Base-by-base conservation (phyloP, 2,113 vertebrate species). In the Mola mola region DNA sequence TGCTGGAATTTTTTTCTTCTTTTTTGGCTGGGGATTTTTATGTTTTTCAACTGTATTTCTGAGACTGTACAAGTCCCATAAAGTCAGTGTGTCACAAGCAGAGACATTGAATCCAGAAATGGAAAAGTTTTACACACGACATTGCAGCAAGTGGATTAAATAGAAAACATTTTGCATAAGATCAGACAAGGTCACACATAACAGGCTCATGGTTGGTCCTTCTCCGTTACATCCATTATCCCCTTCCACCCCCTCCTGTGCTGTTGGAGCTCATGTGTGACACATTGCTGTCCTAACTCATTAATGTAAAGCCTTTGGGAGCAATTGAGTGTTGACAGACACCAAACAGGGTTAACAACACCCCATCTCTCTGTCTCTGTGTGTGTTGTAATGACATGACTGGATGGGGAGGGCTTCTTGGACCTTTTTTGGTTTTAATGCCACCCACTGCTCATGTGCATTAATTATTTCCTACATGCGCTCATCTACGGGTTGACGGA, bases 391-490 rank as follows among this genome's bases (percentile, higher is more conserved):
- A 51, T 75, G 75, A 80, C 81, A 83, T 28, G 44, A 74, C 78
- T 36, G 43, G 37, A 2, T 41, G 38, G 29, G 62, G 17, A 41
- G 65, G 31, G 13, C 53, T 74, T 83, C 47, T 56, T 20, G 26
- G 65, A 74, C 38, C 48, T 68, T 67, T 78, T 61, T 41, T 61
- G 46, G 57, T 42, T 71, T 69, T 66, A 82, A 82, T 75, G 77
- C 55, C 78, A 50, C 71, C 61, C 59, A 31, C 55, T 78, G 66
- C 78, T 72, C 42, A 36, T 41, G 60, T 46, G 68, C 40, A 93
- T 94, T 90, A 91, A 87, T 83, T 91, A 88, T 83, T 82, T 72
- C 69, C 57, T 28, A 48, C 69, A 50, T 56, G 72, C 75, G 83
- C 77, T 81, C 48, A 84, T 89, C 66, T 75, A 63, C 66, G 80